A percentile compares a stretch with the other conserved stretches of the same genome.
Conservation (phyloP, 2,888 invertebrate species). For the Alitta virens region DNA sequence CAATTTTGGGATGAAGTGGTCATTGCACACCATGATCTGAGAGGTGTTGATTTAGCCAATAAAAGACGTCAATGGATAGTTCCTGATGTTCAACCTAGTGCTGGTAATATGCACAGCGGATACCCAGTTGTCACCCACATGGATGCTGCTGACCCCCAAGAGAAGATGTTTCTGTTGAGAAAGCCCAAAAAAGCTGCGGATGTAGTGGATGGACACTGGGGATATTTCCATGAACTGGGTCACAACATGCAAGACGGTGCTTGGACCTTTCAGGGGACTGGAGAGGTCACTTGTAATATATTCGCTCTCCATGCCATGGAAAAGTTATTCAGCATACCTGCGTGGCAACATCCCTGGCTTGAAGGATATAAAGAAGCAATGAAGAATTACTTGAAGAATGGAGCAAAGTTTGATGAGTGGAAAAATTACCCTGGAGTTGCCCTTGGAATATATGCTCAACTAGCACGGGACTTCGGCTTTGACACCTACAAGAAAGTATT, state of each 20-base stretch:
- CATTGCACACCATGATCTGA: neutral
- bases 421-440: conserved; percentile 27
- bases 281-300: conserved; percentile 33
- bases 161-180: neutral
- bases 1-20: conserved; percentile 6
- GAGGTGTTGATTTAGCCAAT: neutral
- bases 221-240: conserved; percentile 36
- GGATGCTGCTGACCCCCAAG: conserved; percentile 22
- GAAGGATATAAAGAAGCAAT: neutral
- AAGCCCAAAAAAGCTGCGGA: neutral
- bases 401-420: conserved; percentile 28
- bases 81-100: conserved; percentile 25
- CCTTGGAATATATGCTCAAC: conserved; percentile 31
- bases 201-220: conserved; percentile 29
- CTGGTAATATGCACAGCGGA: conserved; percentile 34
- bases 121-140: conserved; percentile 35
- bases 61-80: conserved; percentile 25
- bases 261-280: conserved; percentile 31
- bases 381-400: conserved; percentile 25
- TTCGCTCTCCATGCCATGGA: conserved; percentile 35
- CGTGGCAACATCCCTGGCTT: conserved; percentile 30
- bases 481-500: conserved; percentile 30
- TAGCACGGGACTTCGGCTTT: conserved; percentile 33
- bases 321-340: conserved; percentile 12
- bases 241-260: conserved; percentile 34